Evolutionary conservation across 2,797 vertebrate species (phyloP).

Genomic region (Spondyliosoma cantharus): DNA sequence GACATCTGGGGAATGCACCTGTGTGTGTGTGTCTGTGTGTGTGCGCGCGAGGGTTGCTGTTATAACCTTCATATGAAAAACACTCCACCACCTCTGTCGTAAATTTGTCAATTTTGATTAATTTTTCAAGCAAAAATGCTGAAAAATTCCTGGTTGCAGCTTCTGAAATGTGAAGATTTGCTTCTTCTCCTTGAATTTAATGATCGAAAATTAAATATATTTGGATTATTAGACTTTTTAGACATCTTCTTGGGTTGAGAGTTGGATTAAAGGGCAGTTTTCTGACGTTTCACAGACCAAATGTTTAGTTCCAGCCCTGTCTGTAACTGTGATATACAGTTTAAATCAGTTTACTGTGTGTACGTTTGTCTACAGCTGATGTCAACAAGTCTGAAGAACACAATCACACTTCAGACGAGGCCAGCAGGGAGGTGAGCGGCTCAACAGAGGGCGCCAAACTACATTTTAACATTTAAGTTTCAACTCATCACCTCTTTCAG

Average conservation of each 20-base stretch:
- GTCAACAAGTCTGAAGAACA: not conserved
- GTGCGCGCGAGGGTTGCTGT: constrained; percentile 17
- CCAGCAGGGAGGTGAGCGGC: not conserved
- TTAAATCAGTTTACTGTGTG: not conserved
- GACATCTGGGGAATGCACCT: constrained; percentile 71
- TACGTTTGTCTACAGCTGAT: not conserved
- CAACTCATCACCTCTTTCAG: not conserved
- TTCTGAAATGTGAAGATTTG: not conserved
- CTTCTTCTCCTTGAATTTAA: not conserved
- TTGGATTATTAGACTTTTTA: not conserved
- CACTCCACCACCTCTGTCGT: constrained; percentile 8
- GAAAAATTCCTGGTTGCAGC: not conserved
- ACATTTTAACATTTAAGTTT: not conserved
- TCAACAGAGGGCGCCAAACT: constrained; percentile 63
- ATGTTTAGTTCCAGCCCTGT: not conserved
- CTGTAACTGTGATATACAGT: not conserved
- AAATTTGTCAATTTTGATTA: too few species aligned
- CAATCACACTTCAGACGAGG: not conserved
- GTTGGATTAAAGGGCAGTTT: not conserved
- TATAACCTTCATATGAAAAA: constrained; percentile 34
- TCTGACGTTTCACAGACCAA: not conserved
- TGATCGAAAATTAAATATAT: not conserved
- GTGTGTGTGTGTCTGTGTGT: constrained; percentile 27
- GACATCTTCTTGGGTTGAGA: not conserved
- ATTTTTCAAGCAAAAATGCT: not conserved